Base-by-base conservation (phyloP, 2,797 vertebrate species). In the Pipistrellus pipistrellus region DNA sequence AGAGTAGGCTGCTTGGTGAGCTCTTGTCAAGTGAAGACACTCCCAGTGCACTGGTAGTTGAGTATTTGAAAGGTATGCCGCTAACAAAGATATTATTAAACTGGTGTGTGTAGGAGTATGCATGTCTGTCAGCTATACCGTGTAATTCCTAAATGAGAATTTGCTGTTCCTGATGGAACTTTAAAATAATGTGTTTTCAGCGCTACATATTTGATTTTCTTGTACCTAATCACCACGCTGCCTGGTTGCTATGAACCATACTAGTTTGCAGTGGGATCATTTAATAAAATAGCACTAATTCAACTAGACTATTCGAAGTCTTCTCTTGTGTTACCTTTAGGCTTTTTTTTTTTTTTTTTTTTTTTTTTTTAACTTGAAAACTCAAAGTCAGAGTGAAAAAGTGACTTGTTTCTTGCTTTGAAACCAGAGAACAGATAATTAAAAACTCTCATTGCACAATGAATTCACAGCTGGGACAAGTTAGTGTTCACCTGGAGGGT, bases 61-160 rank as follows among this genome's bases (percentile, higher is more conserved):
- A 85, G 30, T 69, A 81, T n/a, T 73, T 68, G 62, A 87, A 88
- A 85, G 93, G 23, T 75, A 32, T 69, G 86, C 83, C 77, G 44
- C 75, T 89, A 77, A 88, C 46, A 86, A 38, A 90, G 78, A 59
- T 41, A 30, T 66, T 89, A 83, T 80, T 92, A 87, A 92, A 87
- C 5, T 8, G 8, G 8, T 73, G 62, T 82, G 38, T 83, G 55
- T 95, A 83, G 91, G 87, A 85, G 87, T 75, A 10, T 80, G 17
- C 53, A n/a, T 81, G 44, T 87, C 93, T 92, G 93, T 82, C 77
- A 91, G 68, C 77, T 71, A 12, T 85, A 46, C 12, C 51, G 62
- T 57, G 11, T 82, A 44, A 57, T 78, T 91, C 80, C 93, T 85
- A 95, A 95, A 88, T 78, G 94, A 77, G 88, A 95, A 83, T 78